Percentiles rank a stretch among this genome's conserved stretches.
phyloP scores from a whole-genome alignment of 2,113 vertebrate genomes.

The Parotia lawesii region DNA sequence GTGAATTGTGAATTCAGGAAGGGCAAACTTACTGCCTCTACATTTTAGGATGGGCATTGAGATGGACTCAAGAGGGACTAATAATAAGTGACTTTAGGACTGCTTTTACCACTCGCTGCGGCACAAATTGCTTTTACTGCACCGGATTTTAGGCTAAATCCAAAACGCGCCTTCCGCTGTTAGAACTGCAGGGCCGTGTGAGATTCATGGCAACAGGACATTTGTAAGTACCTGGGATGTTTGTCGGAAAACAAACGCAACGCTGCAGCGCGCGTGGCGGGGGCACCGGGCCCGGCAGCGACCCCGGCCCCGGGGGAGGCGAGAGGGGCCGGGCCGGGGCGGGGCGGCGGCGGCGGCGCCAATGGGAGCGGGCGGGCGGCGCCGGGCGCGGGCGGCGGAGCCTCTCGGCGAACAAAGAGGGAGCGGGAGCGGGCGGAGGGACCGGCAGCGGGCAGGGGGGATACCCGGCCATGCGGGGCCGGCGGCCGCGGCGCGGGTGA shows the following conservation, averaged over 20 bases:
- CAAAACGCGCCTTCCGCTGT: not conserved
- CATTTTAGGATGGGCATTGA: not conserved
- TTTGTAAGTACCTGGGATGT: too few species aligned
- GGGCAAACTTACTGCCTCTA: not conserved
- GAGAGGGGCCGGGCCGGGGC: not conserved
- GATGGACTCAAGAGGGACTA: not conserved
- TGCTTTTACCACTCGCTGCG: not conserved
- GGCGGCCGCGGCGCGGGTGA: not conserved
- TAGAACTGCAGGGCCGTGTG: fast-evolving
- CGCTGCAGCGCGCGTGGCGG: fast-evolving
- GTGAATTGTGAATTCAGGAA: not conserved
- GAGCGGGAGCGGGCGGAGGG: not conserved
- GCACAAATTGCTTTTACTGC: not conserved
- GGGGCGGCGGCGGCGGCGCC: not conserved
- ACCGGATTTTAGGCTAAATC: not conserved
- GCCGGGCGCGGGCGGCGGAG: not conserved
- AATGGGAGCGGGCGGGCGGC: too few species aligned
- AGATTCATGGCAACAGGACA: fast-evolving
- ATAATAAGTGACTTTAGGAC: not conserved
- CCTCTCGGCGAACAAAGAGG: slow-evolving; percentile 20
- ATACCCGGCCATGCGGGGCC: not conserved
- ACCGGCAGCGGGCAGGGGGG: not conserved
- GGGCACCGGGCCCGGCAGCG: not conserved
- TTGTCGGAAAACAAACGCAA: fast-evolving
- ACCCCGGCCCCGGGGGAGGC: not conserved